These are phyloP conservation scores for Cryptoblepharus egeriae DNA, from an alignment of 2,797 vertebrate species.

Conservation along the genomic window DNA sequence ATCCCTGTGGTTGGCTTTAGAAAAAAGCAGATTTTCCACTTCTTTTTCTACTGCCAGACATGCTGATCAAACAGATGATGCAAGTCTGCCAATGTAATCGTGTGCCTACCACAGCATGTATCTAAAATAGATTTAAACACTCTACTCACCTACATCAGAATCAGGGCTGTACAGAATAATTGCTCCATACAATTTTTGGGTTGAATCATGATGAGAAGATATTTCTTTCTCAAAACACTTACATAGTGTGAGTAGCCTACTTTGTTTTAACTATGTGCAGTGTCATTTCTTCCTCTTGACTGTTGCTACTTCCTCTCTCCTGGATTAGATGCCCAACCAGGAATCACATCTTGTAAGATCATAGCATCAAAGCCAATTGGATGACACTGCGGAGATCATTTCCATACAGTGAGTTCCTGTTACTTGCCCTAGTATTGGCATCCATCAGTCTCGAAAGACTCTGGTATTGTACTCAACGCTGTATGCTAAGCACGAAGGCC, in stretches of 20 bases:
- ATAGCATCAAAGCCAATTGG: too few species aligned
- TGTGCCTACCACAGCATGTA: rapidly evolving
- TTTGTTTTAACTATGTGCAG: not conserved
- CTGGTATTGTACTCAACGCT: too few species aligned
- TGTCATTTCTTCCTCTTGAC: too few species aligned
- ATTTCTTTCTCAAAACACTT: not conserved
- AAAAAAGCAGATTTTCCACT: not conserved
- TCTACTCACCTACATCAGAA: not conserved
- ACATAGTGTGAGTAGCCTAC: not conserved
- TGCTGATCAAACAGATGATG: not conserved
- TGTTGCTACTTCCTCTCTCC: too few species aligned
- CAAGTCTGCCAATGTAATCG: not conserved
- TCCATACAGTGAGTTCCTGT: too few species aligned
- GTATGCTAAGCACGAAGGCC: too few species aligned
- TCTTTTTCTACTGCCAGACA: not conserved
- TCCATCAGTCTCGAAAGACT: too few species aligned
- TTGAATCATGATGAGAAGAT: too few species aligned
- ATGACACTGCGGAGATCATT: too few species aligned
- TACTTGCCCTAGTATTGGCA: too few species aligned
- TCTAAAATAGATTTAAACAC: not conserved
- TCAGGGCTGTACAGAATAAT: not conserved
- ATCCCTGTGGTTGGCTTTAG: not conserved
- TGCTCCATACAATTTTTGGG: not conserved
- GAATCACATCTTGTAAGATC: too few species aligned
- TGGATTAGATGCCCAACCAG: too few species aligned